These are phyloP conservation scores for Phycodurus eques DNA, from an alignment of 2,113 vertebrate species.

Conservation along the genomic window DNA sequence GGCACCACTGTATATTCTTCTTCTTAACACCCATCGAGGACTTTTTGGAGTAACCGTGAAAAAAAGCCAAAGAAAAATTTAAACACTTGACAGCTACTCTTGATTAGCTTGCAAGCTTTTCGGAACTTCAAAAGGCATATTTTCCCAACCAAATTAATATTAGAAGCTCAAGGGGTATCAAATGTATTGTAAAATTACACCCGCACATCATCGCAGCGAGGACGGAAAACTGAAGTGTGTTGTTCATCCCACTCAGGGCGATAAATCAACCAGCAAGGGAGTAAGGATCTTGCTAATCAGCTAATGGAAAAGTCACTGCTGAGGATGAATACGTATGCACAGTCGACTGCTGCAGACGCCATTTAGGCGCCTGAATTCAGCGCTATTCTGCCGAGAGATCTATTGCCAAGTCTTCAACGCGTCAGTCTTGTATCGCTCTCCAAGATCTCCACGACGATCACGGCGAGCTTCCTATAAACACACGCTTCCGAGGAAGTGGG, in stretches of 20 bases:
- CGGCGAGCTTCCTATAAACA: conserved; percentile 51
- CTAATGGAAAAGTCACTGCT: conserved; percentile 53
- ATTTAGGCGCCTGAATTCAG: neutral
- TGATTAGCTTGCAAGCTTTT: no score
- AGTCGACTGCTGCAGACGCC: neutral
- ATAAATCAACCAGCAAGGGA: conserved; percentile 27
- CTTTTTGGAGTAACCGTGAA: no score
- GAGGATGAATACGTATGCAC: neutral
- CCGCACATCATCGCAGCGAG: neutral
- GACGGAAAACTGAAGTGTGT: conserved; percentile 11
- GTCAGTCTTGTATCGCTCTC: neutral
- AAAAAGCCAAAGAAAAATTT: no score
- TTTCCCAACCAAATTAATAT: no score
- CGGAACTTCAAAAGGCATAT: no score
- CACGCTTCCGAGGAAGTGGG: conserved; percentile 37
- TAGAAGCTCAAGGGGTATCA: neutral
- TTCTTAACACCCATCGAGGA: no score
- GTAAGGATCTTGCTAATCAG: conserved; percentile 56
- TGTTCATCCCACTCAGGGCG: conserved; percentile 29
- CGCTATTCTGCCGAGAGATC: neutral
- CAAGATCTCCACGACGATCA: neutral
- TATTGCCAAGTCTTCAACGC: neutral
- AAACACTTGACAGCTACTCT: no score
- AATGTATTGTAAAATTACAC: neutral
- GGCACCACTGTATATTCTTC: no score